Evolutionary conservation across 2,888 invertebrate genomes (phyloP), one percentile per base, ranked within the genome.

Genomic region (Siphonodentalium dalli): DNA sequence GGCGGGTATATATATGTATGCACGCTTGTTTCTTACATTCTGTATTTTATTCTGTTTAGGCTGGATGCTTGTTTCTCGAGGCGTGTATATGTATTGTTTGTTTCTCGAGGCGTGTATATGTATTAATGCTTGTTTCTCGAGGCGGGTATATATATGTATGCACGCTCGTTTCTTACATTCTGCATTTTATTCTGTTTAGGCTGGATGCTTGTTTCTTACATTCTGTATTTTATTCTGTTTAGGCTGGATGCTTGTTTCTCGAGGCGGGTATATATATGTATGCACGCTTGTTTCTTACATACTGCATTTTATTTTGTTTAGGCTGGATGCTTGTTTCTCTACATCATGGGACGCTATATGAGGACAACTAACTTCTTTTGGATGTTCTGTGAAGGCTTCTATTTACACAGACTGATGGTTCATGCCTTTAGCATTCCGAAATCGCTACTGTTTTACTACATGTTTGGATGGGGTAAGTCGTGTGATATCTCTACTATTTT

Each of bases 301-400:
- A 20, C 5, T 41, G 15, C 9, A 5, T 33, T 20, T 37, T 33
- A 13, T 45, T 41, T 42, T 29, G 54, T 68, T 13, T 62, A 78
- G 77, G 61, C 43, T 11, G 69, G 68, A 4, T 79, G 79, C 53
- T 71, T 71, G 48, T 9, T 74, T 3, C 59, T 78, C 28, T 75
- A 75, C 47, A 60, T 71, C 5, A 43, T 78, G 18, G 65, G 68
- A 4, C 65, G 75, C 11, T 78, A 77, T 50, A 58, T 68, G 1
- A 63, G 65, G 46, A 68, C 65, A 18, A 58, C 73, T 26, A 75
- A 66, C 48, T 78, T 67, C 57, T 61, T 71, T 50, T 78, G 78
- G 75, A 79, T 79, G 79, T 73, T 75, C 40, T 67, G 71, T 33
- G 78, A 79, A 54, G 79, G 75, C 0, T 72, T 75, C 37, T 78